These are phyloP conservation scores for Pseudomyrmex pallidus DNA, from an alignment of 1,140 invertebrate species.

Conservation along the genomic window DNA sequence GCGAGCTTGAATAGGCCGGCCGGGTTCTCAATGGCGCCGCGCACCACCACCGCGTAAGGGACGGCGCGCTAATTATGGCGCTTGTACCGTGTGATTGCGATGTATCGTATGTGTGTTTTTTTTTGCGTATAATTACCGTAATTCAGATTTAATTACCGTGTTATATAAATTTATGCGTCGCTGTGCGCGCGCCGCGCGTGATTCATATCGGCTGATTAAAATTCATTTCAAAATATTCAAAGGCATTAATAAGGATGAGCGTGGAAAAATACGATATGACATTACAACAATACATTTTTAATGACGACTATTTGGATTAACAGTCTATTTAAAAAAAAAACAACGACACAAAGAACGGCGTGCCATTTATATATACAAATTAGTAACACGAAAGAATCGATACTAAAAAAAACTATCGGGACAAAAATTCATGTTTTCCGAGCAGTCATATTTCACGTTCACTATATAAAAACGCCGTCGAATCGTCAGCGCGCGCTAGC, in stretches of 20 bases:
- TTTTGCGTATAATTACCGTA: conserved; percentile 19
- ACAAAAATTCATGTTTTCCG: not conserved
- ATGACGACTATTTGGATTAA: too few relatives aligned
- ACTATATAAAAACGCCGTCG: conserved; percentile 4
- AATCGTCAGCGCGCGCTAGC: not conserved
- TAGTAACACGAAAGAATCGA: too few relatives aligned
- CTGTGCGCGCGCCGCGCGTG: not conserved
- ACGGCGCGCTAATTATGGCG: conserved; percentile 43
- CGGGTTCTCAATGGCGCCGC: conserved; percentile 45
- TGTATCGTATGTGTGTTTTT: conserved; percentile 4
- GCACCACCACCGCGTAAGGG: conserved; percentile 17
- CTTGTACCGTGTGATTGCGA: conserved; percentile 34
- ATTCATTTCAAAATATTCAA: not conserved
- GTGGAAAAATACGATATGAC: not conserved
- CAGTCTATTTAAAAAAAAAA: too few relatives aligned
- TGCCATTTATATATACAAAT: too few relatives aligned
- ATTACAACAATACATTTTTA: too few relatives aligned
- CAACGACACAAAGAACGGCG: too few relatives aligned
- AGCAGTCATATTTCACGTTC: not conserved
- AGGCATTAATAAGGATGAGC: not conserved
- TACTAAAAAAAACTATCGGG: not conserved
- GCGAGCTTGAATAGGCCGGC: conserved; percentile 68
- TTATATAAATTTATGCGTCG: not conserved
- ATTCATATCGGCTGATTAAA: not conserved
- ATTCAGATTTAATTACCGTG: not conserved